phyloP scores from a whole-genome alignment of 2,888 invertebrate genomes.

The Spisula subtruncata region DNA sequence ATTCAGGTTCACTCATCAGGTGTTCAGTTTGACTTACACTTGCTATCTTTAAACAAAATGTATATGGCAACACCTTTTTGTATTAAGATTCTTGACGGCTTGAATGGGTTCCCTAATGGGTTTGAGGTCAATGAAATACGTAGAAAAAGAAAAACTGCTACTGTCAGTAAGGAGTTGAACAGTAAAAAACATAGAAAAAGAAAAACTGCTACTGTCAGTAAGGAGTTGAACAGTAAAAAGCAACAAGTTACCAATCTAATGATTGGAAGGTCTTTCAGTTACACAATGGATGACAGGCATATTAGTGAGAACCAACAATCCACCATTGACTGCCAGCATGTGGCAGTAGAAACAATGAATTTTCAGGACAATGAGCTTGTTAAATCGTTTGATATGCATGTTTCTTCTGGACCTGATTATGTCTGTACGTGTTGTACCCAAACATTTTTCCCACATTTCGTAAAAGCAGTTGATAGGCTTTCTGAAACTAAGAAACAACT shows the following conservation, averaged over 20 bases:
- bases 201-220: not conserved
- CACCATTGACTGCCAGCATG: not conserved
- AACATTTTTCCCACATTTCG: slow-evolving; percentile 9
- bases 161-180: not conserved
- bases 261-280: not conserved
- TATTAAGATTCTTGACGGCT: not conserved
- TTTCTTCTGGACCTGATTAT: not conserved
- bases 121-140: not conserved
- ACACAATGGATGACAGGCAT: not conserved
- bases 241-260: not conserved
- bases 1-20: too few species aligned
- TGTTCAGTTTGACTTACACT: not conserved
- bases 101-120: not conserved
- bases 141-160: not conserved
- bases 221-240: not conserved
- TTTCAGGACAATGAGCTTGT: not conserved
- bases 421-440: not conserved
- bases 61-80: not conserved
- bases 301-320: not conserved
- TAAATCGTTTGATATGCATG: not conserved
- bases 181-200: not conserved
- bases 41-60: too few species aligned
- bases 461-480: not conserved
- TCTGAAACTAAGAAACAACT: too few species aligned
- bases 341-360: too few species aligned